Evolutionary conservation across 2,797 vertebrate genomes (phyloP), one percentile per base, ranked within the genome.

Genomic region (Monodelphis domestica): DNA sequence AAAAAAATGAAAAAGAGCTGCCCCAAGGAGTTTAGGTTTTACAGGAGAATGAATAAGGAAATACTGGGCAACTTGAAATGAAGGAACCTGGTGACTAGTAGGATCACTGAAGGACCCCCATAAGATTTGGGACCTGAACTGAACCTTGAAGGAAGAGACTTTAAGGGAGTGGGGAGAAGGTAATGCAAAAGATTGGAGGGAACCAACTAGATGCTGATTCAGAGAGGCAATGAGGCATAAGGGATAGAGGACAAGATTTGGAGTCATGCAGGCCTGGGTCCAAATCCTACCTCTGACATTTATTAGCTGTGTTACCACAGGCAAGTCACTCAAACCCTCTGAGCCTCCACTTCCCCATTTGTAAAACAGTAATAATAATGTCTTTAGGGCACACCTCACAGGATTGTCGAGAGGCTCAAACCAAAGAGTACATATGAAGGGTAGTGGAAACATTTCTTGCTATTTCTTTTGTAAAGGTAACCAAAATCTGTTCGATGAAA

Each of bases 401-500:
- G 57, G 29, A 11, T 24, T 57, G 21, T 57, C 57, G 56, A 57
- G 56, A 30, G 29, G 2, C 30, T 59, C 57, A 59, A 59, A 30
- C 29, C 29, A 59, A 59, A 59, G 59, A 59, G 59, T 33, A 11
- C 33, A 1, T 2, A 59, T 30, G 59, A 59, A 59, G 30, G 12
- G 29, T 59, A 57, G 11, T 59, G 24, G 53, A 28, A 95, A 45
- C 54, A 55, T 89, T 12, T 63, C 38, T 57, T 78, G 12, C 70
- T 54, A 70, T 87, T 93, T 59, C 57, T 89, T 63, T 53, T 26
- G 3, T 91, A 38, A 89, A 89, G 24, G 24, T 55, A 21, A n/a
- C 10, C 26, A 78, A 92, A 12, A n/a, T 38, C n/a, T 93, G 12
- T 92, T 45, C 89, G 90, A 6, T n/a, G 70, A 91, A 93, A 87